Evolutionary conservation across 2,113 vertebrate genomes (phyloP).

Genomic region (Vombatus ursinus): DNA sequence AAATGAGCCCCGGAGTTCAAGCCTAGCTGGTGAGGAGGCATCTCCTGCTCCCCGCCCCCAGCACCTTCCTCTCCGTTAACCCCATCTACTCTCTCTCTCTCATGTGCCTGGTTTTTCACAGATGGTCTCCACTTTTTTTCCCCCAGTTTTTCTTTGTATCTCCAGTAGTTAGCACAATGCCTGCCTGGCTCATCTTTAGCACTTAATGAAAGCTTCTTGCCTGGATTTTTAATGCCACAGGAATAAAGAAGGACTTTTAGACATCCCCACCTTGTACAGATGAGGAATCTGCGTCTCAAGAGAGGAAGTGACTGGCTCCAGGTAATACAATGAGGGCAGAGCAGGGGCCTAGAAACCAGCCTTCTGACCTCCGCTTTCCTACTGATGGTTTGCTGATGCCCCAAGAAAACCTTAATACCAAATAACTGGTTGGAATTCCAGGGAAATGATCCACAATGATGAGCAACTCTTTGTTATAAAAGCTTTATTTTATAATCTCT

Average conservation of each 20-base stretch:
- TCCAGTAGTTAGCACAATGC: not conserved
- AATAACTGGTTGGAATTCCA: not conserved
- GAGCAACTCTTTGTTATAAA: not conserved
- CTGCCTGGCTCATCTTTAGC: not conserved
- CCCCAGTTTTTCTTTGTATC: not conserved
- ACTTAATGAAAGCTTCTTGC: not conserved
- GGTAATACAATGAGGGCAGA: not conserved
- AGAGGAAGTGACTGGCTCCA: too few species aligned
- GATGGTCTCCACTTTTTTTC: not conserved
- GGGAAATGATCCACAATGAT: not conserved
- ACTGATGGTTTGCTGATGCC: not conserved
- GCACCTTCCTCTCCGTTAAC: too few species aligned
- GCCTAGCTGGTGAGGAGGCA: fast-evolving
- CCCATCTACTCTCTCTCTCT: not conserved
- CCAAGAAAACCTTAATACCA: not conserved
- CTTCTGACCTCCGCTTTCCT: not conserved
- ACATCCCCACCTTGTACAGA: not conserved
- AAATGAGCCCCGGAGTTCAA: not conserved
- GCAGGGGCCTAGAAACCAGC: not conserved
- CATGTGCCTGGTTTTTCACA: not conserved
- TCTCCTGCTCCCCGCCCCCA: not conserved
- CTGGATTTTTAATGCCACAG: not conserved
- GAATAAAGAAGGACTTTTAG: not conserved
- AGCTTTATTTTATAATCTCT: not conserved
- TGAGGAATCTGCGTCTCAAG: too few species aligned